Evolutionary conservation across 2,113 vertebrate genomes (phyloP), one percentile per base, ranked within the genome.

Genomic region (Sciurus niger): DNA sequence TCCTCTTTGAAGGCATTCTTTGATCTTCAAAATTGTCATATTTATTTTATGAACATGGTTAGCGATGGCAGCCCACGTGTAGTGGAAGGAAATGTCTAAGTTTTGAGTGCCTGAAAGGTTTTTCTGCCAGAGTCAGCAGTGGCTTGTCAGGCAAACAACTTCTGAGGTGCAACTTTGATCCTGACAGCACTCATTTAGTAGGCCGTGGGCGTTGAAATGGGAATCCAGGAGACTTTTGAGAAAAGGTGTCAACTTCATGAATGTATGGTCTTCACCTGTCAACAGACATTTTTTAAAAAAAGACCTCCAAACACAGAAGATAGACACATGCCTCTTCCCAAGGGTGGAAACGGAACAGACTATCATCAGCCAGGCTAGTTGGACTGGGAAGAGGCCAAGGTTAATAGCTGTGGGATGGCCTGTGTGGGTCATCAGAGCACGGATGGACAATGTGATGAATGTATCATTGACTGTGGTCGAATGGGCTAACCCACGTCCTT

Each of bases 101-200:
- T 73, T 76, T 76, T 67, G 88, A 76, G 46, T 34, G 14, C 25
- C 83, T 72, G 25, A 53, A 55, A 84, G n/a, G 2, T n/a, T 72
- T 96, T 96, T 79, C 72, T 84, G 34, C 68, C 30, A 65, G 34
- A 89, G 51, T 93, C 72, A 87, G 37, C 76, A 88, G 30, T 12
- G 48, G 58, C 30, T 82, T 67, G 8, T 80, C 89, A 89, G 84
- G n/a, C 85, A 65, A 90, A 79, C n/a, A 90, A 48, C 43, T 46
- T 76, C 30, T 25, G 85, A 90, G 60, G 79, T 24, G 6, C 16
- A 63, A 37, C 18, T 63, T 63, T 80, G 43, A 51, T 72, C n/a
- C 32, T 20, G 79, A 84, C 2, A 13, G n/a, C 63, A 34, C 28
- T 90, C n/a, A 7, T 89, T 43, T 10, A 24, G 60, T 14, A 43